phyloP scores from a whole-genome alignment of 2,113 vertebrate species.

The Strix uralensis region DNA sequence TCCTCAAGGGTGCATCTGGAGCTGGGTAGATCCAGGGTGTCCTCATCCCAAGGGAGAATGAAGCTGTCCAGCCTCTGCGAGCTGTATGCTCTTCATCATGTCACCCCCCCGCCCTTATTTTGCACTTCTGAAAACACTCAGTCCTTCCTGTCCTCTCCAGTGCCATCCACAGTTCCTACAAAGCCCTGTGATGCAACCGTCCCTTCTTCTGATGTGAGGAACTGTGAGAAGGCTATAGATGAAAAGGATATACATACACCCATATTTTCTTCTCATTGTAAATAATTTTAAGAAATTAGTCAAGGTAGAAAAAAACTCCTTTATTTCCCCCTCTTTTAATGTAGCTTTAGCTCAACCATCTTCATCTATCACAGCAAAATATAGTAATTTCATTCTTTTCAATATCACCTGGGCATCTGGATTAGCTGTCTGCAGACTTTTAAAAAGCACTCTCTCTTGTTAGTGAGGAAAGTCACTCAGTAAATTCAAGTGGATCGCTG shows the following conservation, averaged over 20 bases:
- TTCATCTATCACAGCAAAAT: not conserved
- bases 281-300: not conserved
- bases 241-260: not conserved
- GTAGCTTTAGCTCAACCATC: not conserved
- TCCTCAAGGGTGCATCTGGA: not conserved
- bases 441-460: not conserved
- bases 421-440: not conserved
- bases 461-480: not conserved
- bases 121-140: not conserved
- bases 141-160: not conserved
- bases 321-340: not conserved
- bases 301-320: not conserved
- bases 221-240: not conserved
- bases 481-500: not conserved
- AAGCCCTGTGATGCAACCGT: not conserved
- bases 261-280: not conserved
- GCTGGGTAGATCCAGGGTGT: fast-evolving
- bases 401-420: not conserved
- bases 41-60: not conserved
- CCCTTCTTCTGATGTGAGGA: not conserved
- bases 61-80: not conserved
- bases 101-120: not conserved
- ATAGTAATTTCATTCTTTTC: not conserved
- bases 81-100: not conserved
- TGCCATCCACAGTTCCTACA: not conserved